Percentiles rank a stretch among this genome's conserved stretches.
phyloP scores from a whole-genome alignment of 30 jellyfish, hydroid and myxozoan genomes.

The Nemopilema nomurai region DNA sequence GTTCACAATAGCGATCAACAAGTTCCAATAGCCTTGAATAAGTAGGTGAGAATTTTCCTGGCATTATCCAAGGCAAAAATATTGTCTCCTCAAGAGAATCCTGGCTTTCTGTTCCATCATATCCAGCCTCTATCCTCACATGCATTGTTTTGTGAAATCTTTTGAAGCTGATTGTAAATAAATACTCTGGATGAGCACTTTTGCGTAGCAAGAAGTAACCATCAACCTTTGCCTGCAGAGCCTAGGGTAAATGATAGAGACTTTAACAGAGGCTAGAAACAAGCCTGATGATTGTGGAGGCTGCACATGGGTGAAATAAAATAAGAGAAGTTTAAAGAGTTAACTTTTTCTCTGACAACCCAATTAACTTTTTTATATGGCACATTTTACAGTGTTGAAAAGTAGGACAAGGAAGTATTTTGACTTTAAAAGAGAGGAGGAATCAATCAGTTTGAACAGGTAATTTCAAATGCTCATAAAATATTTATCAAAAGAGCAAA shows the following conservation, averaged over 20 bases:
- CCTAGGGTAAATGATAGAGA: conserved; percentile 26
- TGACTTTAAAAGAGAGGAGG: not conserved
- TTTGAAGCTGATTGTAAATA: conserved; percentile 59
- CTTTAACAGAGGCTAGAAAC: no score
- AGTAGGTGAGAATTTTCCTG: conserved; percentile 47
- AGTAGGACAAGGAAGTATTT: not conserved
- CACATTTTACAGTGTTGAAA: not conserved
- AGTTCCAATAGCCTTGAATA: conserved; percentile 46
- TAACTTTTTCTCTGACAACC: no score
- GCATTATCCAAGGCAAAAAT: conserved; percentile 14
- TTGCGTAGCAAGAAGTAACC: conserved; percentile 60
- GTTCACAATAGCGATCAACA: conserved; percentile 35
- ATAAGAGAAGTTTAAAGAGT: no score
- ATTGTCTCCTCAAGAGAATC: conserved; percentile 16
- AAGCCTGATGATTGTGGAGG: no score
- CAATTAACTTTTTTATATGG: not conserved
- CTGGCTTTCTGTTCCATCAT: conserved; percentile 9
- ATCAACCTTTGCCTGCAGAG: conserved; percentile 59
- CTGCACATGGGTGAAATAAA: no score
- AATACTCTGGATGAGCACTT: conserved; percentile 65
- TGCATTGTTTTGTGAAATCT: conserved; percentile 63
- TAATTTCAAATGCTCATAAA: not conserved
- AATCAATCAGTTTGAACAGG: not conserved
- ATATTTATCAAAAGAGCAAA: no score
- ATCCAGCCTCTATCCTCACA: conserved; percentile 55